A percentile compares a stretch with the other conserved stretches of the same genome.
Evolutionary conservation across 2,797 vertebrate genomes (phyloP).

Genomic region (Pseudopleuronectes americanus): DNA sequence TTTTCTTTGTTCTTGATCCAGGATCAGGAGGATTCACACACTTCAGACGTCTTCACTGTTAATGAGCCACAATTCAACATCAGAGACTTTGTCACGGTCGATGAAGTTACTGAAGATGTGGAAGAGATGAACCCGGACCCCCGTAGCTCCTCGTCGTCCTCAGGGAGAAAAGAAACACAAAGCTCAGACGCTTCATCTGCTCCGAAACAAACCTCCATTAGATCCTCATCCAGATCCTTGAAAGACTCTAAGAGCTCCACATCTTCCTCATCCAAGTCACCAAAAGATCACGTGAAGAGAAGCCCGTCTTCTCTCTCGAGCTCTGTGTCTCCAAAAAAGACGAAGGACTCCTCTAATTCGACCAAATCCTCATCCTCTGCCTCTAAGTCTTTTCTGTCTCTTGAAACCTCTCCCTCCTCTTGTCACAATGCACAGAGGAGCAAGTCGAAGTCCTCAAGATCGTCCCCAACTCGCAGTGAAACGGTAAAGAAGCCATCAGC

Average conservation of each 20-base stretch:
- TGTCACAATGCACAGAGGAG: not conserved
- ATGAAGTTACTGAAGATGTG: not conserved
- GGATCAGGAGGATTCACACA: not conserved
- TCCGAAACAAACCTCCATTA: not conserved
- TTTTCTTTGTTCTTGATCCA: not conserved
- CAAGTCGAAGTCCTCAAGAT: not conserved
- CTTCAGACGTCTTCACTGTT: not conserved
- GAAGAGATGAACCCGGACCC: not conserved
- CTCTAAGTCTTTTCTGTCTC: not conserved
- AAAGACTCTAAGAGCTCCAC: not conserved
- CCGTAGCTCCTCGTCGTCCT: not conserved
- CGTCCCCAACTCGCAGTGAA: not conserved
- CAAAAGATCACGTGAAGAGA: not conserved
- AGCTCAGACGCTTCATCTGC: not conserved
- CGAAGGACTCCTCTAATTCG: slow-evolving; percentile 14
- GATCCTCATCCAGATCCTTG: not conserved
- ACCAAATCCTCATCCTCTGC: not conserved
- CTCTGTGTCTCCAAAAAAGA: slow-evolving; percentile 9
- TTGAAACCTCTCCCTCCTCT: not conserved
- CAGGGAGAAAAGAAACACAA: too few relatives aligned
- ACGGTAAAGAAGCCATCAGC: not conserved
- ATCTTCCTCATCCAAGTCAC: not conserved
- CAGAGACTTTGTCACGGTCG: not conserved
- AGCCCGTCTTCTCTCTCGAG: not conserved
- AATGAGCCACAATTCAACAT: not conserved